Base-by-base conservation (phyloP, 2,888 invertebrate species). In the Ectemnius continuus region DNA sequence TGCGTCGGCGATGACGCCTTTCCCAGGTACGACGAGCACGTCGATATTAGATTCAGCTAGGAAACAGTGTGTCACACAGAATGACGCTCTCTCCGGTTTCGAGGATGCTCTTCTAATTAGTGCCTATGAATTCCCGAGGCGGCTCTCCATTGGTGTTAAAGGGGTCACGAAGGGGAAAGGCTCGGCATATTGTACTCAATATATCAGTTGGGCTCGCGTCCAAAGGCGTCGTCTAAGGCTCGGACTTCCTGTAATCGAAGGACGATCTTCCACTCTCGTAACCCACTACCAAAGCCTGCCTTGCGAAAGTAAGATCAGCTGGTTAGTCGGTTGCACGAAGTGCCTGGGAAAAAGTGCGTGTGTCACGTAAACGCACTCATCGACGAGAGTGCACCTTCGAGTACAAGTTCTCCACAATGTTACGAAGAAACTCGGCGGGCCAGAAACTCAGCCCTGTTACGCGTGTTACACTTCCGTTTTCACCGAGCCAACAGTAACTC, bases 201-300 rank as follows among this genome's bases (percentile, higher is more conserved):
- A 56, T 63, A 73, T 66, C 67, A 18, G 45, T n/a, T 60, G 71
- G 67, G 68, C 65, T 23, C n/a, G 23, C 58, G 67, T 74, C 68
- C 68, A 67, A 70, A 64, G 66, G 56, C 36, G 26, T 16, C 36
- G 5, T 11, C 36, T 6, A 11, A 36, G 4, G 8, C 36, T 36
- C 36, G 36, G 67, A 69, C 67, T 83, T 81, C 79, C 83, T 71
- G 84, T 60, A 79, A 84, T 73, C 78, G 82, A 80, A 83, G 81
- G 84, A 78, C 81, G 83, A 81, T 85, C 82, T 82, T 78, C 75
- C 78, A 70, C 79, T 81, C 80, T 81, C 84, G 82, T 75, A 75
- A 79, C 72, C 67, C 28, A 52, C 36, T 46, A 57, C 56, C 45
- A 26, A 52, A 16, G 18, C 46, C 2, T 52, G 36, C 18, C 59